Evolutionary conservation across 2,888 invertebrate genomes (phyloP).

Genomic region (Lathronympha strigana): DNA sequence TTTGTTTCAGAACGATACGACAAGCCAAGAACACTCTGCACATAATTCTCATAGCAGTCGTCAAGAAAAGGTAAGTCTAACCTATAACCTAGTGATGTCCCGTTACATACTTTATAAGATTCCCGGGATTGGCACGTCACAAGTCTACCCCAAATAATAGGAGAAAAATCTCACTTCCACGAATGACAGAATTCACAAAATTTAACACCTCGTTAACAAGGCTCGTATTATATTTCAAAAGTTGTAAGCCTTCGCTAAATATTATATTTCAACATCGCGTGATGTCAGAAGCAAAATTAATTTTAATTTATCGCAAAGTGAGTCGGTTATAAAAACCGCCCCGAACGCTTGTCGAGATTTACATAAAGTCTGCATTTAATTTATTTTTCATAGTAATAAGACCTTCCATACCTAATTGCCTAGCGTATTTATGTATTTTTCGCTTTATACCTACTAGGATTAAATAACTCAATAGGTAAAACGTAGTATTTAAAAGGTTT

Average conservation of each 20-base stretch:
- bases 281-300: conserved; percentile 13
- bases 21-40: conserved; percentile 90
- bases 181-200: conserved; percentile 5
- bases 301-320: not conserved
- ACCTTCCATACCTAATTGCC: not conserved
- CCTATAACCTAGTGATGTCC: too few species aligned
- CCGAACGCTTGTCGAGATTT: not conserved
- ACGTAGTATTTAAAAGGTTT: too few species aligned
- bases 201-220: conserved; percentile 10
- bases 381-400: not conserved
- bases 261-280: conserved; percentile 15
- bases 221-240: conserved; percentile 1
- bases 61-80: conserved; percentile 91
- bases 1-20: conserved; percentile 88
- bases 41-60: conserved; percentile 92
- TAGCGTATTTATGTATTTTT: not conserved
- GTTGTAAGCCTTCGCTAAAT: conserved; percentile 2
- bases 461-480: not conserved
- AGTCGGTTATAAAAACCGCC: not conserved
- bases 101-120: too few species aligned
- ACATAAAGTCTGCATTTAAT: not conserved
- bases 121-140: too few species aligned
- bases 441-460: not conserved
- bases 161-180: conserved; percentile 1
- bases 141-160: not conserved